phyloP scores from a whole-genome alignment of 2,888 invertebrate species.

The Malthinus seriepunctatus region DNA sequence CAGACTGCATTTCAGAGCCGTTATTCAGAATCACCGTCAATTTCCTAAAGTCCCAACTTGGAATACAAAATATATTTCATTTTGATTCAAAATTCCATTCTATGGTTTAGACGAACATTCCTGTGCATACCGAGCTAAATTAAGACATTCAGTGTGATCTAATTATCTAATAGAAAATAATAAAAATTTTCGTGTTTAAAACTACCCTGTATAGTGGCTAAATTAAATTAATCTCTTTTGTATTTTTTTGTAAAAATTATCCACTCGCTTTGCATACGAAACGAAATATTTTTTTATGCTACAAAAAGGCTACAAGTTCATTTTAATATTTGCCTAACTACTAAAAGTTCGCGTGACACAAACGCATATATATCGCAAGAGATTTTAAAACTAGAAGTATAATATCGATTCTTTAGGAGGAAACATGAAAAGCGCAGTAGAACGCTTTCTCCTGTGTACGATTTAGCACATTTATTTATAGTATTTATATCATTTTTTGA shows the following conservation, averaged over 20 bases:
- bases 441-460: constrained; percentile 15
- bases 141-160: too few species aligned
- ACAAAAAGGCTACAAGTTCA: constrained; percentile 3
- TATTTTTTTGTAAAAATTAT: background rate
- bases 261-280: background rate
- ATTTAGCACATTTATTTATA: constrained; percentile 6
- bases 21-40: too few species aligned
- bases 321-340: constrained; percentile 15
- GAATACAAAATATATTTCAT: too few species aligned
- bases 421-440: constrained; percentile 29
- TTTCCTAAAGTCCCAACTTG: too few species aligned
- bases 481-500: constrained; percentile 1
- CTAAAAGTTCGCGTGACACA: constrained; percentile 22
- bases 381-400: constrained; percentile 27
- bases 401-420: constrained; percentile 23
- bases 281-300: background rate
- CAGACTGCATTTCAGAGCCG: too few species aligned
- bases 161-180: too few species aligned
- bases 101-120: too few species aligned
- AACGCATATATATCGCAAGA: constrained; percentile 25
- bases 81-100: too few species aligned
- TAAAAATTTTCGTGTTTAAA: too few species aligned
- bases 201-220: too few species aligned
- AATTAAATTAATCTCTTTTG: too few species aligned
- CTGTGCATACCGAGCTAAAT: too few species aligned